Conservation (phyloP, 2,797 vertebrate species). For the Vespertilio murinus region DNA sequence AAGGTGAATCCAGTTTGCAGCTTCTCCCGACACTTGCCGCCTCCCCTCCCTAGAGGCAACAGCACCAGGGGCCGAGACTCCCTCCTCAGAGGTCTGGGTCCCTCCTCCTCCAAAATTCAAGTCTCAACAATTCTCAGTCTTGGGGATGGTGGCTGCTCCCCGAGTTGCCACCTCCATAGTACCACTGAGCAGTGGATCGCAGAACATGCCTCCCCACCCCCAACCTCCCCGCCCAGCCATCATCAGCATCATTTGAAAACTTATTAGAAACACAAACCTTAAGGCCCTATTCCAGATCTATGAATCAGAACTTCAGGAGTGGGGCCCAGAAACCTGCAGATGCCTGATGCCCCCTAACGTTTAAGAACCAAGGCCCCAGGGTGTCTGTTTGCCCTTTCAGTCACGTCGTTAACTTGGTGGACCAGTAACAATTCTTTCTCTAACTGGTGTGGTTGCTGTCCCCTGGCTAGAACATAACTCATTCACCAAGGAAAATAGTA, state of each 20-base stretch:
- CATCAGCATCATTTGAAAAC: not conserved
- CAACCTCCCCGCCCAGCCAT: not conserved
- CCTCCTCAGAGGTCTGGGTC: not conserved
- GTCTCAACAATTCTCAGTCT: not conserved
- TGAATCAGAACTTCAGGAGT: not conserved
- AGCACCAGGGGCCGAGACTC: not conserved
- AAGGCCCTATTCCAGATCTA: not conserved
- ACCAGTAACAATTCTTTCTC: not conserved
- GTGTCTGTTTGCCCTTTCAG: not conserved
- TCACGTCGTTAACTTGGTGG: not conserved
- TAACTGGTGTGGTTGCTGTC: not conserved
- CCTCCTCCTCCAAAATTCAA: not conserved
- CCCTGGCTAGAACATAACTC: not conserved
- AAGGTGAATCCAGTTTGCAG: not conserved
- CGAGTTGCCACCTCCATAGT: not conserved
- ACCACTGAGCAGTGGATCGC: not conserved
- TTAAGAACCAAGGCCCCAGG: not conserved
- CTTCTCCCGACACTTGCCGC: not conserved
- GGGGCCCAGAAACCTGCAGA: not conserved
- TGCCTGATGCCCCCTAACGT: not conserved
- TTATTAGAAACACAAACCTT: not conserved
- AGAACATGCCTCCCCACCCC: no score
- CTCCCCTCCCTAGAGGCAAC: not conserved
- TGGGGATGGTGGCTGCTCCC: not conserved
- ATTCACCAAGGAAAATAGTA: not conserved